A percentile compares a stretch with the other conserved stretches of the same genome.
Conservation (phyloP, 1,140 invertebrate species). For the Tetraneura akinire region DNA sequence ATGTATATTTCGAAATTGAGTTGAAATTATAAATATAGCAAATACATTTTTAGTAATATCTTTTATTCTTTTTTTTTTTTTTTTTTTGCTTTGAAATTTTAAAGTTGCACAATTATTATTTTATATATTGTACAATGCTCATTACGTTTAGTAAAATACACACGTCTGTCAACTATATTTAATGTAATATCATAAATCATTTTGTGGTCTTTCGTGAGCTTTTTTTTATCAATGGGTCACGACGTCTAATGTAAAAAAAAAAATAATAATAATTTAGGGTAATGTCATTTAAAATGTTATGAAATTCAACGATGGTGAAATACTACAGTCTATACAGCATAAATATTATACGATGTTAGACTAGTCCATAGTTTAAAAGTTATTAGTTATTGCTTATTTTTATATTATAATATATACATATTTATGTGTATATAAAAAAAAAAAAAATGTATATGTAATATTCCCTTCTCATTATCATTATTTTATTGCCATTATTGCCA, state of each 20-base stretch:
- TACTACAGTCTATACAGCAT: no score
- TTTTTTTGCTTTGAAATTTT: background rate
- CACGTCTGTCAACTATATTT: background rate
- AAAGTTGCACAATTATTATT: slow-evolving; percentile 7
- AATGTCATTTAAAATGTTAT: slow-evolving; percentile 23
- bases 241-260: background rate
- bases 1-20: background rate
- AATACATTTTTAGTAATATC: background rate
- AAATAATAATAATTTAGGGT: no score
- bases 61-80: slow-evolving; percentile 14
- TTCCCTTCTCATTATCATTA: background rate
- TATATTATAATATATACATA: background rate
- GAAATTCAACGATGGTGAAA: slow-evolving; percentile 35
- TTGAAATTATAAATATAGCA: background rate
- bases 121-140: background rate
- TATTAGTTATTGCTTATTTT: background rate
- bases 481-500: background rate
- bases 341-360: background rate
- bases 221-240: slow-evolving; percentile 32
- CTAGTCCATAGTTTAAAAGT: background rate
- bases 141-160: background rate
- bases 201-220: slow-evolving; percentile 37
- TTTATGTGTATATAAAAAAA: no score
- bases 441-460: no score
- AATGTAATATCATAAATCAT: slow-evolving; percentile 42